These are phyloP conservation scores for Cherax quadricarinatus DNA, from an alignment of 1,140 invertebrate species.

Conservation along the genomic window DNA sequence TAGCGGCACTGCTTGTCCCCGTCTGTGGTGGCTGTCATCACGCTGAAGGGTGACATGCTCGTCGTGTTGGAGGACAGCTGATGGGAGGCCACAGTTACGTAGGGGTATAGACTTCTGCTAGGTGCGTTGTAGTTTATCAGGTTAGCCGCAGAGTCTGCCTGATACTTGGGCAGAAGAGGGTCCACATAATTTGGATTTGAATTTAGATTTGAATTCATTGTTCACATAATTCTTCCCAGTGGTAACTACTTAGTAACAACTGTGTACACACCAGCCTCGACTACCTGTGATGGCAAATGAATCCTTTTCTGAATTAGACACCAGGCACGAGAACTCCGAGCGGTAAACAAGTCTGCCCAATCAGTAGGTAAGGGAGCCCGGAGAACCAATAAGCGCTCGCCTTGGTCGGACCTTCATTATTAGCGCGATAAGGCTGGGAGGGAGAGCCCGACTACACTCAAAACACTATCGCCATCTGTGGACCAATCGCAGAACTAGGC, in stretches of 20 bases:
- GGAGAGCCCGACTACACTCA: constrained; percentile 74
- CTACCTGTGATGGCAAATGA: constrained; percentile 74
- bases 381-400: constrained; percentile 74
- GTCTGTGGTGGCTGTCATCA: constrained; percentile 77
- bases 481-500: constrained; percentile 74
- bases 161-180: constrained; percentile 97
- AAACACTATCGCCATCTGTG: constrained; percentile 74
- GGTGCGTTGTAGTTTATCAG: constrained; percentile 76
- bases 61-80: constrained; percentile 84
- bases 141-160: constrained; percentile 83
- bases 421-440: constrained; percentile 74
- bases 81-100: constrained; percentile 83
- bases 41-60: constrained; percentile 77
- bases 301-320: constrained; percentile 74
- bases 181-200: constrained; percentile 91
- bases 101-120: constrained; percentile 82
- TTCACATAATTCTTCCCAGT: constrained; percentile 76
- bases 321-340: constrained; percentile 72
- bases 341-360: constrained; percentile 74
- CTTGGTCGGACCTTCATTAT: constrained; percentile 74
- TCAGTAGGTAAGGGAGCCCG: constrained; percentile 74
- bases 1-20: constrained; percentile 89
- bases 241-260: constrained; percentile 74
- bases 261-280: constrained; percentile 73
- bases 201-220: constrained; percentile 93